Conservation (phyloP, 2,113 vertebrate species). For the Synchiropus splendidus region DNA sequence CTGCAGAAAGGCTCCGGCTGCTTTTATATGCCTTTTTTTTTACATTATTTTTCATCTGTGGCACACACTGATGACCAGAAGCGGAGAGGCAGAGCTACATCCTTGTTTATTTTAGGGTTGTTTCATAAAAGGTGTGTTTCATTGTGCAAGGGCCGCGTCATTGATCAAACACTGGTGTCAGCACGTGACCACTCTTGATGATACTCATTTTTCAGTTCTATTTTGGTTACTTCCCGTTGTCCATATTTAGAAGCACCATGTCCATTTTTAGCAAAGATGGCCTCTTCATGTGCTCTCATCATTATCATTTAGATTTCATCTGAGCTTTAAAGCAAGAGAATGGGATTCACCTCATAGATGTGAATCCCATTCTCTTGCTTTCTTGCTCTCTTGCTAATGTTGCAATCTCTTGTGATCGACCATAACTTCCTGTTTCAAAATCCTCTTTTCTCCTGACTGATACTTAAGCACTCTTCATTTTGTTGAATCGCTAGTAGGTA, state of each 20-base stretch:
- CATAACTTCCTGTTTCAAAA: too few species aligned
- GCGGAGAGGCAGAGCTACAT: constrained; percentile 10
- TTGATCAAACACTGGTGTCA: neutral
- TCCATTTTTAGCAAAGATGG: constrained; percentile 41
- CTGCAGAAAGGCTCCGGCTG: neutral
- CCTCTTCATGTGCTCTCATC: constrained; percentile 1
- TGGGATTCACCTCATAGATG: too few species aligned
- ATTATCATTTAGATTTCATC: constrained; percentile 3
- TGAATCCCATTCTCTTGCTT: neutral
- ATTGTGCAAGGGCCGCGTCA: constrained; percentile 3
- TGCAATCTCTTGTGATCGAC: neutral
- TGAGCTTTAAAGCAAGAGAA: neutral
- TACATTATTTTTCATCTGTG: neutral
- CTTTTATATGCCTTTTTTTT: neutral
- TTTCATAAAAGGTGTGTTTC: neutral
- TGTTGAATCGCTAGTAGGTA: too few species aligned
- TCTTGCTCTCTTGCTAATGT: neutral
- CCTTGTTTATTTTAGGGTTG: constrained; percentile 50
- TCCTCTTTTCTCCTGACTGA: too few species aligned
- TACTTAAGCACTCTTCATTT: too few species aligned
- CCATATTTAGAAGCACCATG: constrained; percentile 25
- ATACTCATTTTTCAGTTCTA: constrained; percentile 8
- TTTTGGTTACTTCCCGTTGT: constrained; percentile 23
- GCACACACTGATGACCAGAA: neutral
- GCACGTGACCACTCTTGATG: neutral